A percentile compares a stretch with the other conserved stretches of the same genome.
These are phyloP conservation scores for Anthopleura sola DNA, from an alignment of 64 coral and sea anemone genomes.

Conservation along the genomic window DNA sequence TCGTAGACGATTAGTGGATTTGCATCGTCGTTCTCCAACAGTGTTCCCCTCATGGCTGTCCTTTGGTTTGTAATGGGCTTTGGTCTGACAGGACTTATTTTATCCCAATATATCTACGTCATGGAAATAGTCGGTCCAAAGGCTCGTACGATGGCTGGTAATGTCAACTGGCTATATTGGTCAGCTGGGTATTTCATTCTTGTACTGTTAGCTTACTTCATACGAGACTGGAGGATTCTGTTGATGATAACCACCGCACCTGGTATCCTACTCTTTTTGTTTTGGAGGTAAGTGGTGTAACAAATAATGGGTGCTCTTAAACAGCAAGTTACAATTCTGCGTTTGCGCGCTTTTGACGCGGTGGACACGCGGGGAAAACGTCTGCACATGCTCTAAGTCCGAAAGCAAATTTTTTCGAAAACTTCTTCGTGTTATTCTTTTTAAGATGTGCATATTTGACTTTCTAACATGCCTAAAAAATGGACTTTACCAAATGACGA, in stretches of 20 bases:
- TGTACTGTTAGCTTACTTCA: conserved; percentile 10
- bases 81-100: background rate
- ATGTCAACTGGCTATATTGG: conserved; percentile 16
- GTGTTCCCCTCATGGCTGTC: conserved; percentile 2
- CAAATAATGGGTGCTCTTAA: background rate
- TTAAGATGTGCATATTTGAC: too few relatives aligned
- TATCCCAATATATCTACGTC: conserved; percentile 9
- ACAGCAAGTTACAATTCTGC: background rate
- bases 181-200: conserved; percentile 3
- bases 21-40: background rate
- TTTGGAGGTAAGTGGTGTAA: background rate
- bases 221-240: conserved; percentile 1
- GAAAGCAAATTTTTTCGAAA: too few relatives aligned
- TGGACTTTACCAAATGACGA: too few relatives aligned
- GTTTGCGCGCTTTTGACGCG: too few relatives aligned
- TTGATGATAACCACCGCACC: background rate
- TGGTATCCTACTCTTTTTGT: background rate
- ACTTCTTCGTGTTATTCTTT: too few relatives aligned
- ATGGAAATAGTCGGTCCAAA: conserved; percentile 27
- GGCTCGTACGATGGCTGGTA: conserved; percentile 22
- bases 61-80: conserved; percentile 4
- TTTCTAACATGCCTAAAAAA: too few relatives aligned
- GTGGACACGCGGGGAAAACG: too few relatives aligned
- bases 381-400: too few relatives aligned
- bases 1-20: background rate